Evolutionary conservation across 2,113 vertebrate species (phyloP).

Genomic region (Ranitomeya imitator): DNA sequence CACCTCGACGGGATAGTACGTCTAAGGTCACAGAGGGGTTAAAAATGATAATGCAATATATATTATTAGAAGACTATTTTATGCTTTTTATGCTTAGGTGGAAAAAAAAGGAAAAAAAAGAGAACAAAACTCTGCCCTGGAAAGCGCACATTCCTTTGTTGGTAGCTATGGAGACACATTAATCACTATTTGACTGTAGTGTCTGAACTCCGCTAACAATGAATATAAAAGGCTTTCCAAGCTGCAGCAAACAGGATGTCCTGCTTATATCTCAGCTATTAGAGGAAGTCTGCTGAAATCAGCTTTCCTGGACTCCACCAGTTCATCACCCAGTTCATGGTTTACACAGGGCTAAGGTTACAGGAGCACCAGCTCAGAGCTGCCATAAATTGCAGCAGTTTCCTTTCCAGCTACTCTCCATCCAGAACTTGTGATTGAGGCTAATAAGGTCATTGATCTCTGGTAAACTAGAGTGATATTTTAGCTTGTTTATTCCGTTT

Average conservation of each 20-base stretch:
- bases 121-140: background rate
- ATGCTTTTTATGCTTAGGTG: background rate
- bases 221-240: constrained; percentile 27
- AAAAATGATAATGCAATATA: background rate
- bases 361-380: background rate
- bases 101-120: background rate
- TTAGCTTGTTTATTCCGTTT: constrained; percentile 44
- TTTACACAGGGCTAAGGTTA: constrained; percentile 42
- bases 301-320: constrained; percentile 45
- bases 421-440: background rate
- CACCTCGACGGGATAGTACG: too few species aligned
- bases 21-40: too few species aligned
- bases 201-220: constrained; percentile 38
- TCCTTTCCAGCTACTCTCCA: constrained; percentile 41
- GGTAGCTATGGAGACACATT: constrained; percentile 25
- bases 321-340: constrained; percentile 46
- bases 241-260: constrained; percentile 51
- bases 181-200: constrained; percentile 33
- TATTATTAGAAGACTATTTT: background rate
- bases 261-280: constrained; percentile 50
- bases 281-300: constrained; percentile 55
- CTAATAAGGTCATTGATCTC: constrained; percentile 20
- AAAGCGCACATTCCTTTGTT: constrained; percentile 1
- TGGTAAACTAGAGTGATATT: constrained; percentile 5
- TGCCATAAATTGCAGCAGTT: constrained; percentile 20